phyloP scores from a whole-genome alignment of 2,113 vertebrate genomes.

The Reinhardtius hippoglossoides region DNA sequence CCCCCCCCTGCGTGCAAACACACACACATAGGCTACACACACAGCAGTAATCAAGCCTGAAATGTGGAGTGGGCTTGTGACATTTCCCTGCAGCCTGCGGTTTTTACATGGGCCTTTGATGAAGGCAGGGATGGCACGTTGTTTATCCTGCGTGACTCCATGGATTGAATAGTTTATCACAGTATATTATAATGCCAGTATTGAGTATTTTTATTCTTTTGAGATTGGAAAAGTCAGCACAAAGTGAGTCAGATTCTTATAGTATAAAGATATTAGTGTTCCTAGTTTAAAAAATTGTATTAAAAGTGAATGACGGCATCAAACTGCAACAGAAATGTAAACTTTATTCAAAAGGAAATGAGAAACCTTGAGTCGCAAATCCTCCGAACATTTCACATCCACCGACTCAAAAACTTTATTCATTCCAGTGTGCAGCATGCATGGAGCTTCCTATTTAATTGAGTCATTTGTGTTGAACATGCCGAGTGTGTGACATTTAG shows the following conservation, averaged over 20 bases:
- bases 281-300: not conserved
- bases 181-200: not conserved
- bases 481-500: slow-evolving; percentile 50
- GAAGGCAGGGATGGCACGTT: slow-evolving; percentile 35
- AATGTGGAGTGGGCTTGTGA: slow-evolving; percentile 60
- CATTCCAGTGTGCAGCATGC: not conserved
- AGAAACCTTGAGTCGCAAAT: not conserved
- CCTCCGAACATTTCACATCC: not conserved
- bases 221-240: not conserved
- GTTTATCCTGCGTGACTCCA: slow-evolving; percentile 29
- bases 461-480: slow-evolving; percentile 18
- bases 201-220: not conserved
- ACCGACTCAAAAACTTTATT: slow-evolving; percentile 19
- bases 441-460: slow-evolving; percentile 3
- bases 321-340: not conserved
- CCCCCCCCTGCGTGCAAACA: not conserved
- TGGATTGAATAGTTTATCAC: not conserved
- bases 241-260: not conserved
- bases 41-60: slow-evolving; percentile 52
- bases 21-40: not conserved
- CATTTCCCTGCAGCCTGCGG: slow-evolving; percentile 63
- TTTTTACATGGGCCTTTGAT: slow-evolving; percentile 41
- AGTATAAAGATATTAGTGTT: not conserved
- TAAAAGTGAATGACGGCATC: not conserved
- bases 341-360: not conserved